Conservation (phyloP, 2,113 vertebrate species). For the Isichthys henryi region DNA sequence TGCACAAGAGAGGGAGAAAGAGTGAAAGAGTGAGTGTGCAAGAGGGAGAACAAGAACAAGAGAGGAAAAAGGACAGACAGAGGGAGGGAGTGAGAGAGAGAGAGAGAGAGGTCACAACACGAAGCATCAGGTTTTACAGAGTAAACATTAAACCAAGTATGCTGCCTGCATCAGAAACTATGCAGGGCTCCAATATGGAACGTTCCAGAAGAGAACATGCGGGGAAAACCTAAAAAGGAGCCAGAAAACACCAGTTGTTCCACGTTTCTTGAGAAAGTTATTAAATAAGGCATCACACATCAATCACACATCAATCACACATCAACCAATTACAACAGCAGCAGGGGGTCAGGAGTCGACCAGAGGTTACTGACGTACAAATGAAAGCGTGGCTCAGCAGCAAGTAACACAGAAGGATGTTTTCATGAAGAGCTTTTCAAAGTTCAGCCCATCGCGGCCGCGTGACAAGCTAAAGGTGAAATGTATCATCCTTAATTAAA, state of each 20-base stretch:
- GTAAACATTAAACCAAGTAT: not conserved
- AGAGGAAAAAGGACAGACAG: too few relatives aligned
- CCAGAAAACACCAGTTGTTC: not conserved
- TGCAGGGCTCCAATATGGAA: not conserved
- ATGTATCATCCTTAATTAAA: not conserved
- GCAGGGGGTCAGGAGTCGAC: slow-evolving; percentile 57
- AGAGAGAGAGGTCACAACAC: not conserved
- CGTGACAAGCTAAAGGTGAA: not conserved
- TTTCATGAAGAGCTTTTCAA: slow-evolving; percentile 42
- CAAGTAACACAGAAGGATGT: slow-evolving; percentile 46
- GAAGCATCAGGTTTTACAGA: not conserved
- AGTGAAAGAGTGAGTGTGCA: too few relatives aligned
- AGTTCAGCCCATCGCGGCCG: not conserved
- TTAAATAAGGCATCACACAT: slow-evolving; percentile 55
- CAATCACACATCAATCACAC: slow-evolving; percentile 55
- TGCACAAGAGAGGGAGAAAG: too few relatives aligned
- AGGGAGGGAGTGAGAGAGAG: not conserved
- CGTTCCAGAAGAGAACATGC: not conserved
- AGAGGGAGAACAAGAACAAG: too few relatives aligned
- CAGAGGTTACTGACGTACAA: slow-evolving; percentile 61
- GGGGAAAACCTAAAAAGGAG: not conserved
- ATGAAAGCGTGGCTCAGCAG: slow-evolving; percentile 69
- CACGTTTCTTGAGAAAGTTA: slow-evolving; percentile 16
- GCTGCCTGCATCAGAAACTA: not conserved
- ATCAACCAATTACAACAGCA: slow-evolving; percentile 63